These are phyloP conservation scores for Melanerpes formicivorus DNA, from an alignment of 2,113 vertebrate species.

Conservation along the genomic window DNA sequence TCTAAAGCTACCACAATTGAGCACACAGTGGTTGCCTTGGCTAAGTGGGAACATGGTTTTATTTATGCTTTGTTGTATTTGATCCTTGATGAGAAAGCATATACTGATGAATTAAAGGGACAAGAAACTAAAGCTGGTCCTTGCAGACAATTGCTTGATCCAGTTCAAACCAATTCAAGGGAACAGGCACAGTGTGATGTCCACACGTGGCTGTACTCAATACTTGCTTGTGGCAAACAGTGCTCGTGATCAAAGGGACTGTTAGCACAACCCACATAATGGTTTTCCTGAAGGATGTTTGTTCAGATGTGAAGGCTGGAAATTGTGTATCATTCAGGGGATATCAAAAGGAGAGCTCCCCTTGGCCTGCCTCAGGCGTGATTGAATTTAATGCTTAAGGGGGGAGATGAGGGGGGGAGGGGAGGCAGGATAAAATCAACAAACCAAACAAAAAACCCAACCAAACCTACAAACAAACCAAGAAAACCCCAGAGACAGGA, in stretches of 20 bases:
- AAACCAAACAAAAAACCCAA: background rate
- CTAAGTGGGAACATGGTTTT: background rate
- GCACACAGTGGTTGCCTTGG: background rate
- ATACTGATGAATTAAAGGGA: background rate
- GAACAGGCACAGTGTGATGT: background rate
- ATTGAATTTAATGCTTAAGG: background rate
- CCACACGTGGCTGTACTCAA: background rate
- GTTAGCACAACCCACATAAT: background rate
- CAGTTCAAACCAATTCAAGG: background rate
- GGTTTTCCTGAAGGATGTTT: background rate
- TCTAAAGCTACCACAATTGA: background rate
- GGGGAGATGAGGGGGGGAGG: rapidly evolving
- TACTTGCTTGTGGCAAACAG: background rate
- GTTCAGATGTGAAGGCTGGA: background rate
- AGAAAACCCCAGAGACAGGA: background rate
- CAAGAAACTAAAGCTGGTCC: background rate
- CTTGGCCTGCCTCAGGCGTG: background rate
- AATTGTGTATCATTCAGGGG: background rate
- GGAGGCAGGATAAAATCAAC: background rate
- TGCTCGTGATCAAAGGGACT: background rate
- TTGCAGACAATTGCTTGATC: background rate
- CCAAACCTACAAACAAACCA: background rate
- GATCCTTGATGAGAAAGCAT: background rate
- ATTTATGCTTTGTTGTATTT: background rate
- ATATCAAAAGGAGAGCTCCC: background rate